phyloP scores from a whole-genome alignment of 2,797 vertebrate species.

The Crocodylus rhombifer region DNA sequence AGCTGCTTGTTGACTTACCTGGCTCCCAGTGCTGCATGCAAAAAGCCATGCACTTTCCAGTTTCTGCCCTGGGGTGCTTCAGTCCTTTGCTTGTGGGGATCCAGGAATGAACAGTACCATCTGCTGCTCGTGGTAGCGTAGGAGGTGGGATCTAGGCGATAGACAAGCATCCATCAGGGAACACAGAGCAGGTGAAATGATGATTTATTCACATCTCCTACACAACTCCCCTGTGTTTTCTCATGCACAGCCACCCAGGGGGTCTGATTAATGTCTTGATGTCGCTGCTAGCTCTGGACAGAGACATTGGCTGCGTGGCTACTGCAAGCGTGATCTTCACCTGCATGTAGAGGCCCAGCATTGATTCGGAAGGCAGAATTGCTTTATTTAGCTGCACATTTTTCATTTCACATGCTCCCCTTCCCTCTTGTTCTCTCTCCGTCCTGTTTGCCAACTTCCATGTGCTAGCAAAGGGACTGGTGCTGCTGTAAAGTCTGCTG shows the following conservation, averaged over 20 bases:
- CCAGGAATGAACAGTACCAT: not conserved
- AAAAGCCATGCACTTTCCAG: not conserved
- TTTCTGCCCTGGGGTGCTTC: not conserved
- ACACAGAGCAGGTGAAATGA: not conserved
- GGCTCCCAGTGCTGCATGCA: not conserved
- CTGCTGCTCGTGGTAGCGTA: not conserved
- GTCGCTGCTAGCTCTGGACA: not conserved
- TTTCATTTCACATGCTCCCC: not conserved
- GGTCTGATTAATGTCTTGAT: not conserved
- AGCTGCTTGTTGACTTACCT: too few species aligned
- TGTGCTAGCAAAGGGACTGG: too few species aligned
- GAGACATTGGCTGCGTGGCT: not conserved
- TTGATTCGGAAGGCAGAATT: not conserved
- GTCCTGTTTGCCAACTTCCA: not conserved
- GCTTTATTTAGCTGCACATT: not conserved
- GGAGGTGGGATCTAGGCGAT: too few species aligned
- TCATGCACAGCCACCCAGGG: not conserved
- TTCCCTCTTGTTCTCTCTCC: too few species aligned
- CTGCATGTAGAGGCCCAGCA: not conserved
- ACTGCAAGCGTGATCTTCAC: not conserved
- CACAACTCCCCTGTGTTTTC: too few species aligned
- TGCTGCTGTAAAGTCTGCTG: not conserved
- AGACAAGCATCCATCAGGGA: rapidly evolving
- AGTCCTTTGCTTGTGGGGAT: not conserved
- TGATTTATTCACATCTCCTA: rapidly evolving